A percentile compares a stretch with the other conserved stretches of the same genome.
Conservation (phyloP, 2,797 vertebrate species). For the Clangula hyemalis region DNA sequence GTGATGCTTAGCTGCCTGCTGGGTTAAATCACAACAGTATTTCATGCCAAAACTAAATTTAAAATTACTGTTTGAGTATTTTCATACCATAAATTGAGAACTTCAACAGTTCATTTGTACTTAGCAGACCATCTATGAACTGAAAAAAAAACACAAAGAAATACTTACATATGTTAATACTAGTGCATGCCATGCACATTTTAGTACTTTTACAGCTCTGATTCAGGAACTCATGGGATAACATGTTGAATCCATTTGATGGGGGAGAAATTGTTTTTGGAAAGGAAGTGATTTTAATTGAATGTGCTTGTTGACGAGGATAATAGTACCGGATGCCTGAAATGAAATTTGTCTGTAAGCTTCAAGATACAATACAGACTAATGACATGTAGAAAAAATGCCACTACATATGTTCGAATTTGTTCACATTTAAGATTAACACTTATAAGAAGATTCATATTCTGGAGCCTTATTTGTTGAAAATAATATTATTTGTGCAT, state of each 20-base stretch:
- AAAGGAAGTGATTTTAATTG: constrained; percentile 43
- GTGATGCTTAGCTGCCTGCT: too few species aligned
- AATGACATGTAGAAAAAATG: background rate
- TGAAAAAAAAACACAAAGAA: background rate
- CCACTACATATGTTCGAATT: background rate
- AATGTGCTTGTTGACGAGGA: constrained; percentile 1
- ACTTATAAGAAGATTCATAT: background rate
- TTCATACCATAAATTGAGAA: background rate
- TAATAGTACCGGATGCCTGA: background rate
- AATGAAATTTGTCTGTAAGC: constrained; percentile 60
- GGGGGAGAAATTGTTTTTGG: background rate
- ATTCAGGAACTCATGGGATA: background rate
- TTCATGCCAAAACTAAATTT: background rate
- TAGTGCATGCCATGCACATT: background rate
- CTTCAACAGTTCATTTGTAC: background rate
- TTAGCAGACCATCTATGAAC: background rate
- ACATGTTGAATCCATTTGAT: background rate
- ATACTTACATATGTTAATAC: background rate
- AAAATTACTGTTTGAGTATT: background rate
- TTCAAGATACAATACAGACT: constrained; percentile 1
- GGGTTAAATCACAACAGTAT: too few species aligned
- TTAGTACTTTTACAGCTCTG: background rate
- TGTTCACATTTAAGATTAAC: constrained; percentile 18
- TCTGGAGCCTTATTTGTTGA: constrained; percentile 4
- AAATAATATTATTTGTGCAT: constrained; percentile 9